phyloP scores from a whole-genome alignment of 2,113 vertebrate genomes.

The Notarius quadriscutis region DNA sequence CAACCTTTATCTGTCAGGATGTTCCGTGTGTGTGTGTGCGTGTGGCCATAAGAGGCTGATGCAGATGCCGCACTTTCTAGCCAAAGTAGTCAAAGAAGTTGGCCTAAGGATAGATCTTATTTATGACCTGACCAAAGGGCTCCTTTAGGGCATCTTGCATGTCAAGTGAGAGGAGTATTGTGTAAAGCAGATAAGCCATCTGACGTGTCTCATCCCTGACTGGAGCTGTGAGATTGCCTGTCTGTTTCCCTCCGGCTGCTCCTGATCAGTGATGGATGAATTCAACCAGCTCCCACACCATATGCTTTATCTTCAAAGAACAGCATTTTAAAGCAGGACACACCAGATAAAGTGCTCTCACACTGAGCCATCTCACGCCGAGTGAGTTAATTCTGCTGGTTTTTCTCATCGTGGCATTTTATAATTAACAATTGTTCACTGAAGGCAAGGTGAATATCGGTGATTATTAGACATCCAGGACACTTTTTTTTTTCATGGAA shows the following conservation, averaged over 20 bases:
- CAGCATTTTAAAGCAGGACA: constrained; percentile 38
- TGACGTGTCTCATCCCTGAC: not conserved
- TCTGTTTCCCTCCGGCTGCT: constrained; percentile 17
- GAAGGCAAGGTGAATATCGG: too few relatives aligned
- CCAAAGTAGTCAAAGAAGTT: not conserved
- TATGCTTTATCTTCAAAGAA: constrained; percentile 36
- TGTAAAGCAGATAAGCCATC: constrained; percentile 37
- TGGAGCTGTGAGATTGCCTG: constrained; percentile 34
- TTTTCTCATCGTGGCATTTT: not conserved
- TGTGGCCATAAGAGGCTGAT: not conserved
- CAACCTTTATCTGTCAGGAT: constrained; percentile 1
- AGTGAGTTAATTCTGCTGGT: not conserved
- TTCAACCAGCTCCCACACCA: constrained; percentile 17
- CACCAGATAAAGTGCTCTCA: not conserved
- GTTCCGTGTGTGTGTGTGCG: not conserved
- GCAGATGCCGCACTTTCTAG: not conserved
- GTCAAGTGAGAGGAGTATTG: constrained; percentile 10
- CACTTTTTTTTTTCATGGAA: too few relatives aligned
- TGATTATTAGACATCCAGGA: too few relatives aligned
- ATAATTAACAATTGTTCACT: not conserved
- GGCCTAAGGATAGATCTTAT: constrained; percentile 18
- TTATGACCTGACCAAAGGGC: constrained; percentile 10
- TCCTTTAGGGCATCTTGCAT: constrained; percentile 19
- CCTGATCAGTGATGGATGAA: constrained; percentile 47
- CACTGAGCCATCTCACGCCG: not conserved